Conservation (phyloP, 1,140 invertebrate genomes). For the Helicoverpa zea region DNA sequence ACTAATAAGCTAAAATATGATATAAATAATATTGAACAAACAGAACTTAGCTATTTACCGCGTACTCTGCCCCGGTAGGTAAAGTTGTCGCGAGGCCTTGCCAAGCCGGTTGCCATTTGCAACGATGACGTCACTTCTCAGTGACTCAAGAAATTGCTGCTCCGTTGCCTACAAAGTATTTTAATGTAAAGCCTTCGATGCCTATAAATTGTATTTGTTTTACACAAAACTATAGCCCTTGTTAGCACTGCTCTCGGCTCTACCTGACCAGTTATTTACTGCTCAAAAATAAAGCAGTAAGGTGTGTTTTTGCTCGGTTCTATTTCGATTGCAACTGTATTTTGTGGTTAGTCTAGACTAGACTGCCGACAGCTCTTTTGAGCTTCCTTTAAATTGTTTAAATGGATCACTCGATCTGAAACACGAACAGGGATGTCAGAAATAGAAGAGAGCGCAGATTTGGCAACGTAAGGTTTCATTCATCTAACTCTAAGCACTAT, state of each 20-base stretch:
- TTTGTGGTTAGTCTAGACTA: conserved; percentile 5
- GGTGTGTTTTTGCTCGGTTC: conserved; percentile 23
- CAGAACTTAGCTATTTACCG: conserved; percentile 50
- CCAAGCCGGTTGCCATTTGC: conserved; percentile 68
- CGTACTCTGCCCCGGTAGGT: conserved; percentile 31
- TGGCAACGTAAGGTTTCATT: too few relatives aligned
- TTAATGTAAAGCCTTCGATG: conserved; percentile 56
- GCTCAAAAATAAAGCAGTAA: conserved; percentile 33
- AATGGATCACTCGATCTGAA: too few relatives aligned
- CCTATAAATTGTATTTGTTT: conserved; percentile 53
- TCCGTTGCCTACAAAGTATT: conserved; percentile 62
- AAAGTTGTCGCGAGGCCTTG: conserved; percentile 64
- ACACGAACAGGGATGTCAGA: too few relatives aligned
- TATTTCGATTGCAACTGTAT: conserved; percentile 25
- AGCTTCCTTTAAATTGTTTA: background rate
- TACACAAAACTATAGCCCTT: conserved; percentile 45
- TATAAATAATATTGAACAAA: background rate
- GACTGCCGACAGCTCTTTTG: background rate
- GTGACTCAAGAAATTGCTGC: conserved; percentile 63
- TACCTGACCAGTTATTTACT: conserved; percentile 41
- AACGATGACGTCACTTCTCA: conserved; percentile 62
- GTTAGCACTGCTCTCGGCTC: conserved; percentile 42
- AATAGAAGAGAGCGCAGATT: too few relatives aligned
- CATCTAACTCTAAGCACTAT: too few relatives aligned
- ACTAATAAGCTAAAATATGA: background rate